Conservation (phyloP, 2,113 vertebrate genomes). For the Alosa alosa region DNA sequence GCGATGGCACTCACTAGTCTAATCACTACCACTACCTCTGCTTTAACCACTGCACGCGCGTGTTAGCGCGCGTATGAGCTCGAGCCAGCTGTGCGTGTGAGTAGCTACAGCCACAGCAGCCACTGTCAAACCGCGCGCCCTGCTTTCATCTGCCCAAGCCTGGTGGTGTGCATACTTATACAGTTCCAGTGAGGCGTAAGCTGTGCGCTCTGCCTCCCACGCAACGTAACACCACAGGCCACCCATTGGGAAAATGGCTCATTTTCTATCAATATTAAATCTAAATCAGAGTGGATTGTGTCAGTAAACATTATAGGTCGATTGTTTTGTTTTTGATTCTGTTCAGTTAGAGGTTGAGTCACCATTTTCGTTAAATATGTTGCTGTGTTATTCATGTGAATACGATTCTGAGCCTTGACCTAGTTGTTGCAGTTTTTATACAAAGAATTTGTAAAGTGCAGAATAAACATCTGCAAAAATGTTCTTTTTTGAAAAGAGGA, state of each 20-base stretch:
- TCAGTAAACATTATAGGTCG: background rate
- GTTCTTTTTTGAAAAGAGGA: background rate
- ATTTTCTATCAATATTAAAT: background rate
- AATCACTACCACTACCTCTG: background rate
- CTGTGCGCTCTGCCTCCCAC: slow-evolving; percentile 1
- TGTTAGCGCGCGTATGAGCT: background rate
- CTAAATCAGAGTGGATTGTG: background rate
- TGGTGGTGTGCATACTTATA: slow-evolving; percentile 4
- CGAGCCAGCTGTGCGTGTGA: background rate
- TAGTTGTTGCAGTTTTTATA: background rate
- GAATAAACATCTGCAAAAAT: background rate
- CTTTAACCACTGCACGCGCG: background rate
- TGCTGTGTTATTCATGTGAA: background rate
- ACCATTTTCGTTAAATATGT: background rate
- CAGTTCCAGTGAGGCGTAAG: background rate
- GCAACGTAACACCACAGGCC: background rate
- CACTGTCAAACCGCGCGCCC: background rate
- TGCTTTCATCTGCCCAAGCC: background rate
- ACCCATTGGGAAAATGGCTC: background rate
- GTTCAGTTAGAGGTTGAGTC: background rate
- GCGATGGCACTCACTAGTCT: background rate
- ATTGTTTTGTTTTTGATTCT: background rate
- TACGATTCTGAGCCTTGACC: background rate
- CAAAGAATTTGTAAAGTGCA: background rate
- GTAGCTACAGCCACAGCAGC: background rate